phyloP scores from a whole-genome alignment of 2,797 vertebrate genomes.

The Distichodus sexfasciatus region DNA sequence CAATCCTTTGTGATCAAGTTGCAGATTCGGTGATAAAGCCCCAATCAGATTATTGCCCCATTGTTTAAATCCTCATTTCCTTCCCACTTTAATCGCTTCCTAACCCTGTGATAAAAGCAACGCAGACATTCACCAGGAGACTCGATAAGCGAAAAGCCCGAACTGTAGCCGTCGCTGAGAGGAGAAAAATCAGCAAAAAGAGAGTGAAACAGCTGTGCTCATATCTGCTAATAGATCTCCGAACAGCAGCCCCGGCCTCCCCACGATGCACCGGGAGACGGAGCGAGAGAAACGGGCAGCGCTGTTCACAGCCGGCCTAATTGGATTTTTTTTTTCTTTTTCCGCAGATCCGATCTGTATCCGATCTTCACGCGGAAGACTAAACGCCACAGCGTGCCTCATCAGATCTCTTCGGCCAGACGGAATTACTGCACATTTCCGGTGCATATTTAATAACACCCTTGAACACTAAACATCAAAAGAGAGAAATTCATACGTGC shows the following conservation, averaged over 20 bases:
- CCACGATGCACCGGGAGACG: background rate
- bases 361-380: background rate
- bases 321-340: background rate
- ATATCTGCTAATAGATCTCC: slow-evolving; percentile 30
- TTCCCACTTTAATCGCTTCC: background rate
- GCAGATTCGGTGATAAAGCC: background rate
- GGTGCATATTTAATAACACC: background rate
- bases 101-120: background rate
- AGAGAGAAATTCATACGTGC: background rate
- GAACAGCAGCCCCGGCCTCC: background rate
- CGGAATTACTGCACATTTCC: background rate
- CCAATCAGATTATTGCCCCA: background rate
- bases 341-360: background rate
- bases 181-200: slow-evolving; percentile 16
- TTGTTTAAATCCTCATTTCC: background rate
- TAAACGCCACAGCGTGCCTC: background rate
- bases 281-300: background rate
- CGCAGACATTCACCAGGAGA: background rate
- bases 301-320: background rate
- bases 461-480: background rate
- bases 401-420: background rate
- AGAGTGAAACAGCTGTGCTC: slow-evolving; percentile 27
- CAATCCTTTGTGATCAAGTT: too few relatives aligned
- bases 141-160: background rate
- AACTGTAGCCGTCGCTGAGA: slow-evolving; percentile 41